Conservation (phyloP, 2,113 vertebrate species). For the Scomber scombrus region DNA sequence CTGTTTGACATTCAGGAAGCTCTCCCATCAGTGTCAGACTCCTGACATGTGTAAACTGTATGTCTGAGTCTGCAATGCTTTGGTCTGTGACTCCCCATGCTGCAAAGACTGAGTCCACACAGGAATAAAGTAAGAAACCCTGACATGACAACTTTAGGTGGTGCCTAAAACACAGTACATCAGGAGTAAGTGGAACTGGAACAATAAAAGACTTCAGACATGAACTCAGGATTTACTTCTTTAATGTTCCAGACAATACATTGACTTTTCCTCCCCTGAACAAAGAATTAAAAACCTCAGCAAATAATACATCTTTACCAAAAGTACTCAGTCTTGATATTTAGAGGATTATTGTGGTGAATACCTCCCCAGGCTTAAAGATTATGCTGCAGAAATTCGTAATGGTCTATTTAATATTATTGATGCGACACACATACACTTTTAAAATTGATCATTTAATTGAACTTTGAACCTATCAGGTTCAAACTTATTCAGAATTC, state of each 20-base stretch:
- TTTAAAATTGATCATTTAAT: not conserved
- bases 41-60: slow-evolving; percentile 8
- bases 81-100: slow-evolving; percentile 19
- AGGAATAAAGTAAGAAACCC: slow-evolving; percentile 28
- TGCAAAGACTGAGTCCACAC: slow-evolving; percentile 9
- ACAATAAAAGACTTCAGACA: not conserved
- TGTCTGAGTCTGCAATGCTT: slow-evolving; percentile 5
- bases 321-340: not conserved
- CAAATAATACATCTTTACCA: not conserved
- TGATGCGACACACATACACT: slow-evolving; percentile 4
- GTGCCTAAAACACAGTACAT: not conserved
- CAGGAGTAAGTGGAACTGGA: not conserved
- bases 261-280: not conserved
- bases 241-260: not conserved
- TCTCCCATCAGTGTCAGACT: not conserved
- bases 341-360: not conserved
- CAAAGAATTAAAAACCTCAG: slow-evolving; percentile 18
- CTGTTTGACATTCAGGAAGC: not conserved
- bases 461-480: too few relatives aligned
- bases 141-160: slow-evolving; percentile 14
- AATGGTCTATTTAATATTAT: slow-evolving; percentile 5
- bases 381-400: not conserved
- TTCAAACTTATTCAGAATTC: too few relatives aligned
- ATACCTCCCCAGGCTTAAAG: not conserved
- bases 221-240: not conserved